A percentile compares a stretch with the other conserved stretches of the same genome.
These are phyloP conservation scores for Coreius guichenoti DNA, from an alignment of 2,797 vertebrate genomes.

Conservation along the genomic window DNA sequence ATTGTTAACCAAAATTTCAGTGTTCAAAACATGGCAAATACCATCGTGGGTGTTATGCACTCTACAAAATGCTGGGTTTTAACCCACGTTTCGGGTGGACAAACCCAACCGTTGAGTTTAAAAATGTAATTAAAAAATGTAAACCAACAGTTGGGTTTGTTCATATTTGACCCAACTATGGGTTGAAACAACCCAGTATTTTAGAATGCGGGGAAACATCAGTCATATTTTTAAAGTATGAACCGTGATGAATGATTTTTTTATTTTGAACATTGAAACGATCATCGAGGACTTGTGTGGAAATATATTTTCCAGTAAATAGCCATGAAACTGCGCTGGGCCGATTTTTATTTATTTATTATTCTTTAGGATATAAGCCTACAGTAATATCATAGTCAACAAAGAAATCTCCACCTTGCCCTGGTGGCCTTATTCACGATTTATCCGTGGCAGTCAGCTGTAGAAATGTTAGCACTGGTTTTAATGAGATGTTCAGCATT, in stretches of 20 bases:
- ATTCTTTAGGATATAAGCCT: neutral
- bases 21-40: neutral
- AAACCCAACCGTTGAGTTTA: too few species aligned
- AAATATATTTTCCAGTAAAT: neutral
- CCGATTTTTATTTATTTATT: neutral
- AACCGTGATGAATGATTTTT: neutral
- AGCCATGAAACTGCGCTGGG: neutral
- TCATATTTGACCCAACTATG: too few species aligned
- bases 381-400: neutral
- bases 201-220: neutral
- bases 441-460: constrained; percentile 35
- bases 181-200: too few species aligned
- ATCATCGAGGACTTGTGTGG: neutral
- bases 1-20: neutral
- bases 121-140: too few species aligned
- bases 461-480: constrained; percentile 62
- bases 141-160: too few species aligned
- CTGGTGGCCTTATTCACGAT: neutral
- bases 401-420: neutral
- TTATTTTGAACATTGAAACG: neutral
- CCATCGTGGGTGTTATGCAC: too few species aligned
- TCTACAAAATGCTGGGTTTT: neutral
- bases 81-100: too few species aligned
- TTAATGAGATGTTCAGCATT: constrained; percentile 71
- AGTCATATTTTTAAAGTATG: neutral